Conservation (phyloP, 2,888 invertebrate genomes). For the Drosophila ustulata region DNA sequence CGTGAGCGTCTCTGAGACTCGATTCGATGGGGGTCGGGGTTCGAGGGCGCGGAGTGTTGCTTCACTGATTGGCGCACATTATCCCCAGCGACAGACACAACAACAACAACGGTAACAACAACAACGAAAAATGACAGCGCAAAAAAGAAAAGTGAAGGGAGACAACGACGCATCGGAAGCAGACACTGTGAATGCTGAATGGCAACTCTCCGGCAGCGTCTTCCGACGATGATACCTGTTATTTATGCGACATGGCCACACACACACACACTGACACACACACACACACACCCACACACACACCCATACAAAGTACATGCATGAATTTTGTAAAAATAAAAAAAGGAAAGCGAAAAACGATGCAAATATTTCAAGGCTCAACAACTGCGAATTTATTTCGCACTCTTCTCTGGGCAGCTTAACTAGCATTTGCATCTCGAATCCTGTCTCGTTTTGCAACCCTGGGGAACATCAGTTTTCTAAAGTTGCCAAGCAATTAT, state of each 20-base stretch:
- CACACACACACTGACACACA: conserved; percentile 23
- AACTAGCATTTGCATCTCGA: not conserved
- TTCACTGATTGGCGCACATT: conserved; percentile 70
- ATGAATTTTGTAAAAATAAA: conserved; percentile 47
- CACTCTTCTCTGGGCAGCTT: not conserved
- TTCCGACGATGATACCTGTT: conserved; percentile 64
- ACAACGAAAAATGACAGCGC: conserved; percentile 20
- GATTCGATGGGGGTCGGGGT: not conserved
- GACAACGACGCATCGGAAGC: conserved; percentile 37
- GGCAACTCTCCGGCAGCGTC: conserved; percentile 43
- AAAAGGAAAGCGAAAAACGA: conserved; percentile 11
- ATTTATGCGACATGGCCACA: conserved; percentile 59
- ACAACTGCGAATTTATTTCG: conserved; percentile 13
- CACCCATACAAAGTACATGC: conserved; percentile 14
- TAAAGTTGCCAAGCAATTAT: not conserved
- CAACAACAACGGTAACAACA: conserved; percentile 20
- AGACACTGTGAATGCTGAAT: conserved; percentile 43
- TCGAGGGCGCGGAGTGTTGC: conserved; percentile 26
- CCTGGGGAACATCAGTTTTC: not conserved
- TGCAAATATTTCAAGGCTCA: conserved; percentile 25
- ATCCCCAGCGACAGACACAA: conserved; percentile 45
- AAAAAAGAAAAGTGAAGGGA: conserved; percentile 4
- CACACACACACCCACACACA: conserved; percentile 26
- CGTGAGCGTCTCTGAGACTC: conserved; percentile 1
- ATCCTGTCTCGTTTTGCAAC: not conserved